Conservation (phyloP, 1,140 invertebrate species). For the Scaptomyza hsui region DNA sequence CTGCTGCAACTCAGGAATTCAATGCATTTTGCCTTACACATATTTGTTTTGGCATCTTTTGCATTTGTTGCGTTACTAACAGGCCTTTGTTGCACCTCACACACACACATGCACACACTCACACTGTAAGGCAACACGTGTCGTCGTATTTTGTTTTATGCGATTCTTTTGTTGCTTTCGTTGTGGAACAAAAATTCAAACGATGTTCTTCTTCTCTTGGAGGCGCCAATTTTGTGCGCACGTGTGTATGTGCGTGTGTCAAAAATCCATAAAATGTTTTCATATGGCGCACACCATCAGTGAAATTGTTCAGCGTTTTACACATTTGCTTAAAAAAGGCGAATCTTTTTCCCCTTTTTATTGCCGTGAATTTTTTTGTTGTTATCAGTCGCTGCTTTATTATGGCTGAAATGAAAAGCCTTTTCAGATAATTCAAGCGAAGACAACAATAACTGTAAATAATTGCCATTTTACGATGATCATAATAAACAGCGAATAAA, state of each 20-base stretch:
- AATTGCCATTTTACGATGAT: conserved; percentile 24
- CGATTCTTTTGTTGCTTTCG: conserved; percentile 15
- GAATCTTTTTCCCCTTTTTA: conserved; percentile 38
- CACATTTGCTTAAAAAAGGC: conserved; percentile 35
- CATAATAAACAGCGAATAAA: background rate
- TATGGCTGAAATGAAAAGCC: conserved; percentile 41
- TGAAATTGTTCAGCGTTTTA: conserved; percentile 34
- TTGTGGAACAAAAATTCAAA: conserved; percentile 32
- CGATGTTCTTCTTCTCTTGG: conserved; percentile 44
- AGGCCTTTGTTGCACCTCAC: conserved; percentile 4
- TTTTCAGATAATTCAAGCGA: conserved; percentile 14
- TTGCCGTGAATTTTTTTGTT: conserved; percentile 49
- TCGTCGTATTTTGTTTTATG: conserved; percentile 66
- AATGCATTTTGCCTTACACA: background rate
- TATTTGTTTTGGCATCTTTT: conserved; percentile 3
- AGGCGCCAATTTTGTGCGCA: conserved; percentile 10
- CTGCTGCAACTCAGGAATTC: background rate
- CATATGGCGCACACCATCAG: conserved; percentile 13
- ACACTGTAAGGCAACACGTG: conserved; percentile 34
- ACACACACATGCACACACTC: conserved; percentile 13
- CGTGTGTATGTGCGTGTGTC: conserved; percentile 15
- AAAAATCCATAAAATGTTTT: conserved; percentile 59
- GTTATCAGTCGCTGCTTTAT: conserved; percentile 29
- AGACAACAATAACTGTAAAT: conserved; percentile 27
- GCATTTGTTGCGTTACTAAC: conserved; percentile 21